A percentile compares a stretch with the other conserved stretches of the same genome.
Evolutionary conservation across 1,140 invertebrate genomes (phyloP).

Genomic region (Diplogasteroides magnus): DNA sequence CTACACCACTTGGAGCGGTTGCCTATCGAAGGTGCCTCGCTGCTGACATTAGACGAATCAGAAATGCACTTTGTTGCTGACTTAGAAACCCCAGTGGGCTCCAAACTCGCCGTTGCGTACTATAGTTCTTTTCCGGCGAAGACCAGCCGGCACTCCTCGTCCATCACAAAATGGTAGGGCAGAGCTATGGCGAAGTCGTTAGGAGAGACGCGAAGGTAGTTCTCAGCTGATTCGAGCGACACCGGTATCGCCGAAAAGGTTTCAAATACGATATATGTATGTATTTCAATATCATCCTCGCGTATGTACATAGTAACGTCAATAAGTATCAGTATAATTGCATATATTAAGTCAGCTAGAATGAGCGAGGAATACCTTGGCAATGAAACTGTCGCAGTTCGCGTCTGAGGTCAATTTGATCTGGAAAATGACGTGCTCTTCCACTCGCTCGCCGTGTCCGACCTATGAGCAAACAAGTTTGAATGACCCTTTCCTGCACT

Average conservation of each 20-base stretch:
- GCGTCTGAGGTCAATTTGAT: conserved; percentile 17
- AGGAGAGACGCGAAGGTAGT: conserved; percentile 7
- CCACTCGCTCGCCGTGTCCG: conserved; percentile 32
- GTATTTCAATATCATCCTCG: not conserved
- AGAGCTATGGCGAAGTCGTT: conserved; percentile 39
- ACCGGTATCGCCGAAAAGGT: no score
- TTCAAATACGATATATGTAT: no score
- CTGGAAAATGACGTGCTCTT: conserved; percentile 36
- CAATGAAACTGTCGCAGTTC: conserved; percentile 3
- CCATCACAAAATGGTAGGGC: conserved; percentile 58
- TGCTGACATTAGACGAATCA: no score
- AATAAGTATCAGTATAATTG: no score
- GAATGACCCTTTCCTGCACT: no score
- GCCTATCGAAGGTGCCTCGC: no score
- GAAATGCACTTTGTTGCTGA: no score
- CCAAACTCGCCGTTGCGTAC: no score
- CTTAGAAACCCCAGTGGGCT: no score
- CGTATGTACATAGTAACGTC: no score
- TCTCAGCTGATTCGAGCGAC: not conserved
- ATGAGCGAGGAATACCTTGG: not conserved
- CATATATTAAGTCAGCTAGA: no score
- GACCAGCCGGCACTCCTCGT: conserved; percentile 48
- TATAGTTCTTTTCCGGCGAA: conserved; percentile 49
- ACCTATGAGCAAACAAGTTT: conserved; percentile 33
- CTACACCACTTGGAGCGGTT: no score